Evolutionary conservation across 2,113 vertebrate genomes (phyloP).

Genomic region (Stercorarius parasiticus): DNA sequence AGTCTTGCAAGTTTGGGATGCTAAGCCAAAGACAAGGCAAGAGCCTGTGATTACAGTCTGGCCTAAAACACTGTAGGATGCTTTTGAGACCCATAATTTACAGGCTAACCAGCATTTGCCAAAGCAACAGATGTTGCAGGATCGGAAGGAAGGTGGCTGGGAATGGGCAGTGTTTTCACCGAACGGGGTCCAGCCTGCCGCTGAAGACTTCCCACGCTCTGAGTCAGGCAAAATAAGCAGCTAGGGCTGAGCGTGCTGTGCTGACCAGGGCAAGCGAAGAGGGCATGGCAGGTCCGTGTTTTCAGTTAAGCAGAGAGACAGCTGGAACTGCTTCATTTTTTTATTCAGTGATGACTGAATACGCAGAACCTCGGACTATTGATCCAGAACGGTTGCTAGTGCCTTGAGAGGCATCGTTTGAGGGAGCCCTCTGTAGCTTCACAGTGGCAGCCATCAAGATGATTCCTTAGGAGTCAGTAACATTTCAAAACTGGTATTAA

Average conservation of each 20-base stretch:
- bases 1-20: not conserved
- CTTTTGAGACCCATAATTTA: slow-evolving; percentile 5
- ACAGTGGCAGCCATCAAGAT: not conserved
- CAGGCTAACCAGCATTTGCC: not conserved
- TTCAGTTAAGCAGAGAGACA: not conserved
- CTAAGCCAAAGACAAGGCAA: not conserved
- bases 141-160: not conserved
- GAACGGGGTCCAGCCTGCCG: not conserved
- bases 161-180: not conserved
- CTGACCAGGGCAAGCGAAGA: not conserved
- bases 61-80: not conserved
- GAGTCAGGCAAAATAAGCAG: not conserved
- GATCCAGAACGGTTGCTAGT: not conserved
- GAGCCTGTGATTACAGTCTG: not conserved
- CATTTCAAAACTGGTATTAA: not conserved
- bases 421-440: not conserved
- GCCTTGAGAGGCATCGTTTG: not conserved
- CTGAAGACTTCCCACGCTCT: not conserved
- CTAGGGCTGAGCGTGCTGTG: not conserved
- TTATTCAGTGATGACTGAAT: not conserved
- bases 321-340: not conserved
- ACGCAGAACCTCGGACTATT: not conserved
- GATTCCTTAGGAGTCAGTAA: not conserved
- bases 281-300: not conserved
- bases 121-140: not conserved